Percentiles rank a stretch among this genome's conserved stretches.
These are phyloP conservation scores for Gobionotothen gibberifrons DNA, from an alignment of 2,797 vertebrate species.

Conservation along the genomic window DNA sequence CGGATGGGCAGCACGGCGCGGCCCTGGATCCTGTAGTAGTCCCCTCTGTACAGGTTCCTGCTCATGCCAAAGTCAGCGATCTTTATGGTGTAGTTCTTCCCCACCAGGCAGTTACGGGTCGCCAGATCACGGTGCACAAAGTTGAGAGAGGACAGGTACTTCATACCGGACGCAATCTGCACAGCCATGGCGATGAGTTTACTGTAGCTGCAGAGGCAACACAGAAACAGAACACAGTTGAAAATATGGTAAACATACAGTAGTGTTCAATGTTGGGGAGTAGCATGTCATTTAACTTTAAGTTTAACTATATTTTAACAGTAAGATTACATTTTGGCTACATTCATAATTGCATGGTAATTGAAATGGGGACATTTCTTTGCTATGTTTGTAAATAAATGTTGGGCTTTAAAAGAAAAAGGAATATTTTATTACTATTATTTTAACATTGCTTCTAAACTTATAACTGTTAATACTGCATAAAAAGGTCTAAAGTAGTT, in stretches of 20 bases:
- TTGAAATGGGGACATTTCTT: too few species aligned
- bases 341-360: too few species aligned
- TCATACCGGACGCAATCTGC: conserved; percentile 97
- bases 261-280: too few species aligned
- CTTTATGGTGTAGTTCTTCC: conserved; percentile 94
- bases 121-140: conserved; percentile 98
- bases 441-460: too few species aligned
- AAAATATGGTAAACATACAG: background rate
- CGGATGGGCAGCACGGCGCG: conserved; percentile 97
- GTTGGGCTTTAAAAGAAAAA: too few species aligned
- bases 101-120: conserved; percentile 96
- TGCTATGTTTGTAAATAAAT: too few species aligned
- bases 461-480: too few species aligned
- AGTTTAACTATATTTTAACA: too few species aligned
- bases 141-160: conserved; percentile 95
- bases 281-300: too few species aligned
- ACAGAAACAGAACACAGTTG: conserved; percentile 11
- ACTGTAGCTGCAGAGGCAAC: conserved; percentile 76
- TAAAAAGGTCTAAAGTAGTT: too few species aligned
- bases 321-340: too few species aligned
- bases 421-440: too few species aligned
- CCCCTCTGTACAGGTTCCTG: conserved; percentile 95
- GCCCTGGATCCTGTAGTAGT: conserved; percentile 97
- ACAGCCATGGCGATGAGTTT: conserved; percentile 90
- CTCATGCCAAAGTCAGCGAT: conserved; percentile 99